A percentile compares a stretch with the other conserved stretches of the same genome.
phyloP scores from a whole-genome alignment of 37 sponge, comb jelly and placozoan species.

The Geodia barretti region DNA sequence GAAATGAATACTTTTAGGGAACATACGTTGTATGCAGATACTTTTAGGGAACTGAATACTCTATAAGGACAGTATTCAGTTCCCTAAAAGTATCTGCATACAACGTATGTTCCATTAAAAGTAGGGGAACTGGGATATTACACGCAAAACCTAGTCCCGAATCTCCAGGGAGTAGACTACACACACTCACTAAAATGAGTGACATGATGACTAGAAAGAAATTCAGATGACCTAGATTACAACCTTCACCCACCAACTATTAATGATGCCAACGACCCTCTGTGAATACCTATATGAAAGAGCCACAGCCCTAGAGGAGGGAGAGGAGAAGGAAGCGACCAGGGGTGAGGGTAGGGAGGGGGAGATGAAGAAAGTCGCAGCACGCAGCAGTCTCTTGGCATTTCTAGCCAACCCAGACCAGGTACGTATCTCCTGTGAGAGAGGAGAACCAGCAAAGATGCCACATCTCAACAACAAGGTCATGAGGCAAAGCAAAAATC shows the following conservation, averaged over 20 bases:
- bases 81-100: constrained; percentile 12
- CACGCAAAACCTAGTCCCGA: no score
- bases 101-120: no score
- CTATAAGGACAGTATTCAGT: no score
- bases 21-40: constrained; percentile 41
- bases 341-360: constrained; percentile 12
- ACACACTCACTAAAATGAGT: no score
- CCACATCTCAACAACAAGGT: not conserved
- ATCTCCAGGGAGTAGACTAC: no score
- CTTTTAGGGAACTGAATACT: no score
- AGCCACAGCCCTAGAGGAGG: constrained; percentile 35
- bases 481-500: not conserved
- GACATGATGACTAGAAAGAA: no score
- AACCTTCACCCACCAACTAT: no score
- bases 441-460: not conserved
- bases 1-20: no score
- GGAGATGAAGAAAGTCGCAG: not conserved
- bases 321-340: constrained; percentile 16
- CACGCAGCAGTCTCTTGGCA: not conserved
- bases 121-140: no score
- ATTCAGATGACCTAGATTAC: no score
- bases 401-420: not conserved
- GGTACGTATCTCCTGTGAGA: constrained; percentile 8
- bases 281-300: constrained; percentile 36
- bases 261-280: no score